Percentiles rank a stretch among this genome's conserved stretches.
Evolutionary conservation across 2,888 invertebrate species (phyloP).

Genomic region (Synergus japonicus): DNA sequence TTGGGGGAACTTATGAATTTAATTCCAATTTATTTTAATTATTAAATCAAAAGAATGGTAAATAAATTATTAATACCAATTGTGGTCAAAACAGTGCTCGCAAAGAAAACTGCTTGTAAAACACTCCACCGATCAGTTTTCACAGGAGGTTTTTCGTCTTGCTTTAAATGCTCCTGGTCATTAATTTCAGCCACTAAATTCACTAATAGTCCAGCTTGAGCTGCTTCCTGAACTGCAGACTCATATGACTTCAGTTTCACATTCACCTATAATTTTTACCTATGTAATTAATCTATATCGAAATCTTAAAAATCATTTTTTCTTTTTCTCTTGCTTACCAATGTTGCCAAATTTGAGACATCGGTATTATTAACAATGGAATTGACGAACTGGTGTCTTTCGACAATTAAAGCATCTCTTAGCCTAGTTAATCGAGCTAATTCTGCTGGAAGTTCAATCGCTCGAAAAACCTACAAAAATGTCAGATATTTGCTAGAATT

Average conservation of each 20-base stretch:
- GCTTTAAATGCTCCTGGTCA: conserved; percentile 46
- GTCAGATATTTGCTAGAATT: not conserved
- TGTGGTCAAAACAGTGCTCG: conserved; percentile 93
- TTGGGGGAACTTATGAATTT: not conserved
- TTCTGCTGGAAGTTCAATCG: conserved; percentile 89
- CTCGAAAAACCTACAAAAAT: conserved; percentile 84
- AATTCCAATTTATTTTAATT: not conserved
- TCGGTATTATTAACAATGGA: conserved; percentile 82
- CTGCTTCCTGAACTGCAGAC: conserved; percentile 84
- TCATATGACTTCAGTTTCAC: conserved; percentile 72
- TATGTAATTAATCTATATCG: not conserved
- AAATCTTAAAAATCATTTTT: not conserved
- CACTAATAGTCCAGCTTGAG: conserved; percentile 82
- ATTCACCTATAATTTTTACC: conserved; percentile 62
- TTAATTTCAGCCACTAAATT: conserved; percentile 63
- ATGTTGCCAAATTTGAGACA: conserved; percentile 79
- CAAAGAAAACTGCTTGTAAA: conserved; percentile 91
- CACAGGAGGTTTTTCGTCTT: conserved; percentile 71
- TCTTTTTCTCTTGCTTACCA: conserved; percentile 73
- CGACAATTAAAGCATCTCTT: conserved; percentile 78
- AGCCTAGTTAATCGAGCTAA: conserved; percentile 81
- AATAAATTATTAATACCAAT: conserved; percentile 82
- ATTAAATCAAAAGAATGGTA: conserved; percentile 2
- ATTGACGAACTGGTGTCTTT: conserved; percentile 81
- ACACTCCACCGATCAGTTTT: conserved; percentile 86